Percentiles rank a stretch among this genome's conserved stretches.
These are phyloP conservation scores for Ageneiosus marmoratus DNA, from an alignment of 2,113 vertebrate genomes.

Conservation along the genomic window DNA sequence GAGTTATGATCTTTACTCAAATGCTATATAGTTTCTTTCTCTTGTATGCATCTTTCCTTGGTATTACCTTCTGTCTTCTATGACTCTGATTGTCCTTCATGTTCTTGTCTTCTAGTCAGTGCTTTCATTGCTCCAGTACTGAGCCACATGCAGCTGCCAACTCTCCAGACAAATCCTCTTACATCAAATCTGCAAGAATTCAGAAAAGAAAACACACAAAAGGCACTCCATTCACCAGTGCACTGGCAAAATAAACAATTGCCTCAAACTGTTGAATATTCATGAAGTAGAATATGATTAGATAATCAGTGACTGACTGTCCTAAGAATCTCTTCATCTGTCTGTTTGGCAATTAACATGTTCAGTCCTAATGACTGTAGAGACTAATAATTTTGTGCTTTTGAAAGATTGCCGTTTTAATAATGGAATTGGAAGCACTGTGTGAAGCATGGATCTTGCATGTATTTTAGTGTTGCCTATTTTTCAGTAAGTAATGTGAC, in stretches of 20 bases:
- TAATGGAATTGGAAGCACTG: slow-evolving; percentile 22
- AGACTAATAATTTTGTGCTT: slow-evolving; percentile 22
- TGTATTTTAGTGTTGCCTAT: slow-evolving; percentile 24
- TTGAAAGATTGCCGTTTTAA: slow-evolving; percentile 32
- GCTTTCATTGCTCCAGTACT: slow-evolving; percentile 6
- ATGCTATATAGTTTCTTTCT: background rate
- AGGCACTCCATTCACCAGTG: slow-evolving; percentile 14
- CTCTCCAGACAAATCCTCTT: slow-evolving; percentile 11
- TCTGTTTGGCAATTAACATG: slow-evolving; percentile 40
- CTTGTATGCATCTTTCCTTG: background rate
- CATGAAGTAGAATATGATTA: slow-evolving; percentile 45
- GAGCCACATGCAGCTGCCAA: slow-evolving; percentile 32
- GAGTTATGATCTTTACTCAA: background rate
- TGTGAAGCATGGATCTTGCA: slow-evolving; percentile 4
- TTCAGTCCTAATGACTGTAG: slow-evolving; percentile 36
- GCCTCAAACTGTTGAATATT: slow-evolving; percentile 61
- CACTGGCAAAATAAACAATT: background rate
- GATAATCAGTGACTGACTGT: slow-evolving; percentile 34
- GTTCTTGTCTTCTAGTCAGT: background rate
- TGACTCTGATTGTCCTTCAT: slow-evolving; percentile 8
- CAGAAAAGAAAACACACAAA: slow-evolving; percentile 12
- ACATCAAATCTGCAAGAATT: slow-evolving; percentile 11
- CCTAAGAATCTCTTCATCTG: slow-evolving; percentile 40
- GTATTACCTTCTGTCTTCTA: slow-evolving; percentile 4
- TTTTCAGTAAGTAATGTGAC: slow-evolving; percentile 18